Evolutionary conservation across 2,797 vertebrate genomes (phyloP).

Genomic region (Poecilia picta): DNA sequence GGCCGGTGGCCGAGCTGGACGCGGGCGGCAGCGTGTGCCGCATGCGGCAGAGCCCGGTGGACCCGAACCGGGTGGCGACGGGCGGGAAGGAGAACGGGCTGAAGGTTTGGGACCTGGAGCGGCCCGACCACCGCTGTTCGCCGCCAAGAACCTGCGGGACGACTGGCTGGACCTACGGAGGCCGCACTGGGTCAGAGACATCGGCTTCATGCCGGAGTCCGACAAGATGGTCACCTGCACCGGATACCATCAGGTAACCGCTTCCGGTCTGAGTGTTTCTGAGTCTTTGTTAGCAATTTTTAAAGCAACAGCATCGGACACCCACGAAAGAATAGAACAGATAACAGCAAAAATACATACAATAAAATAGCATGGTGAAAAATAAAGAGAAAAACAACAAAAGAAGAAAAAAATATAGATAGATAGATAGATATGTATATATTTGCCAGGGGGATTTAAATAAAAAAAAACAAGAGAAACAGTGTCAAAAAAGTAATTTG

Average conservation of each 20-base stretch:
- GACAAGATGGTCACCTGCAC: constrained; percentile 90
- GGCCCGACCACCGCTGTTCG: constrained; percentile 82
- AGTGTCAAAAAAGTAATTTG: too few relatives aligned
- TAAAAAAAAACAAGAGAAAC: too few relatives aligned
- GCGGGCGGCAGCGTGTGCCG: constrained; percentile 81
- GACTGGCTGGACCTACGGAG: constrained; percentile 88
- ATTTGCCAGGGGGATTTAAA: too few relatives aligned
- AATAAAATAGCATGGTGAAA: too few relatives aligned
- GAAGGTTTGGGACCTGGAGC: constrained; percentile 90
- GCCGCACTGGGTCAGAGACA: constrained; percentile 87
- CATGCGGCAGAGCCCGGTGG: constrained; percentile 82
- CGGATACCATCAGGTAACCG: constrained; percentile 84
- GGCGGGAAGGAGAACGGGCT: constrained; percentile 88
- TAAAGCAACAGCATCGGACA: too few relatives aligned
- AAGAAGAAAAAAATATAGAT: too few relatives aligned
- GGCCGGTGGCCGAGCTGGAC: constrained; percentile 70
- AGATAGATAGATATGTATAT: too few relatives aligned
- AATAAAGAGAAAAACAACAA: too few relatives aligned
- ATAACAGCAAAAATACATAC: too few relatives aligned
- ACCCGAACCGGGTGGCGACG: constrained; percentile 79
- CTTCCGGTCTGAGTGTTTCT: too few relatives aligned
- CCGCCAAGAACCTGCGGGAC: constrained; percentile 88
- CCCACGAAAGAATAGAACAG: too few relatives aligned
- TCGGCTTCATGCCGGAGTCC: constrained; percentile 87
- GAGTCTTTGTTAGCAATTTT: too few relatives aligned